Evolutionary conservation across 1,140 invertebrate genomes (phyloP), one percentile per base, ranked within the genome.

Genomic region (Drosophila ironensis): DNA sequence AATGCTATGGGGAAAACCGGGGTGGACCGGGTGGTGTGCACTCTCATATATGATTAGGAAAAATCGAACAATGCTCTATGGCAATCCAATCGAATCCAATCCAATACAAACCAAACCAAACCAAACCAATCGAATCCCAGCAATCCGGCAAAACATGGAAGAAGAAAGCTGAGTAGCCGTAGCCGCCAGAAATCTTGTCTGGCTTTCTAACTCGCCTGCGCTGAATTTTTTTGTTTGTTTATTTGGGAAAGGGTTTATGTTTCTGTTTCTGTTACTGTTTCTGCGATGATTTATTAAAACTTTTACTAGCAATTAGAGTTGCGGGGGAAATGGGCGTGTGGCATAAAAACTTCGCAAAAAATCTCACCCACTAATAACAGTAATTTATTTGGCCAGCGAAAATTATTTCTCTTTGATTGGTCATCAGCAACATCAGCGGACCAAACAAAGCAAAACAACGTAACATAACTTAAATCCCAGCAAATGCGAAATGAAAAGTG

Each of bases 11-110:
- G n/a, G 40, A 56, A 57, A 57, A n/a, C n/a, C n/a, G 68, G 54
- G 57, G 54, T 27, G 22, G 61, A 22, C 28, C n/a, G n/a, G n/a
- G n/a, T n/a, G n/a, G 53, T 59, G 61, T 73, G 57, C 72, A 70
- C 72, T 60, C 72, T 60, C 56, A 73, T 81, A 82, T 82, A 82
- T 82, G 80, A 84, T 84, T 84, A 84, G 78, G 80, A 78, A 84
- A 82, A 84, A 86, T 86, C 80, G 78, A 84, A 84, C 78, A 84
- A 84, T 86, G 78, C 56, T 38, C n/a, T 11, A 41, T 67, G 17
- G 25, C 33, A 53, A 42, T 37, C 24, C n/a, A 50, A 72, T 47
- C 57, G 33, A 56, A 59, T 59, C 48, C 17, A 53, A 56, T 56
- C 54, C 24, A 54, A 51, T 51, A 20, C 47, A 56, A 35, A 17